phyloP scores from a whole-genome alignment of 2,888 invertebrate species.

The Callyntrura guangdongensis region DNA sequence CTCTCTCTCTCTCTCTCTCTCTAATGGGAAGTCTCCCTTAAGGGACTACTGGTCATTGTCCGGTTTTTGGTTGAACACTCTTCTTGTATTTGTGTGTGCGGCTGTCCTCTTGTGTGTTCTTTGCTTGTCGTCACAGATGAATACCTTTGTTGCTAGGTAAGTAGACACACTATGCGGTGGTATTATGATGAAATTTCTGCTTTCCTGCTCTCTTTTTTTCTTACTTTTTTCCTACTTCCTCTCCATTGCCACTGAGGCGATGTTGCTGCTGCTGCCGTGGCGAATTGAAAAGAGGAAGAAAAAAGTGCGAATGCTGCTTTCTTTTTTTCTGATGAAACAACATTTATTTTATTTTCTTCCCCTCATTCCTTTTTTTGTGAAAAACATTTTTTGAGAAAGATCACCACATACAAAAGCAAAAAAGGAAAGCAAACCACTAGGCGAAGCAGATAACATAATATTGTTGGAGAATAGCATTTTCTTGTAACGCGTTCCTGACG shows the following conservation, averaged over 20 bases:
- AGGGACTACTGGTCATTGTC: not conserved
- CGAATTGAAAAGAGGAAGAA: slow-evolving; percentile 16
- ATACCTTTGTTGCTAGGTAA: slow-evolving; percentile 22
- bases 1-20: slow-evolving; percentile 17
- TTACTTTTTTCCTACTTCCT: not conserved
- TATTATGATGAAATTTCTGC: slow-evolving; percentile 8
- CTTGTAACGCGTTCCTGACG: slow-evolving; percentile 10
- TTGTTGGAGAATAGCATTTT: slow-evolving; percentile 58
- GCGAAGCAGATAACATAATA: slow-evolving; percentile 15
- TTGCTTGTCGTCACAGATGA: slow-evolving; percentile 48
- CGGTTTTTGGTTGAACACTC: slow-evolving; percentile 18
- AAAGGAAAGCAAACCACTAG: not conserved
- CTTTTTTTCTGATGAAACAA: slow-evolving; percentile 52
- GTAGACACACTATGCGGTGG: not conserved
- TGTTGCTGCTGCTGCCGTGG: not conserved
- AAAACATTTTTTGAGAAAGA: not conserved
- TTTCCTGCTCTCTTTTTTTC: slow-evolving; percentile 39
- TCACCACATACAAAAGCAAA: slow-evolving; percentile 5
- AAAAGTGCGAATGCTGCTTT: slow-evolving; percentile 23
- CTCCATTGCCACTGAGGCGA: not conserved
- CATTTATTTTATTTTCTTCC: slow-evolving; percentile 23
- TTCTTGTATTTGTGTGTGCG: not conserved
- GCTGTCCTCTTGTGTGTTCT: slow-evolving; percentile 27
- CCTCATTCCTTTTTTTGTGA: not conserved
- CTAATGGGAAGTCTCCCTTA: not conserved